Evolutionary conservation across 2,113 vertebrate species (phyloP).

Genomic region (Hemiprocne comata): DNA sequence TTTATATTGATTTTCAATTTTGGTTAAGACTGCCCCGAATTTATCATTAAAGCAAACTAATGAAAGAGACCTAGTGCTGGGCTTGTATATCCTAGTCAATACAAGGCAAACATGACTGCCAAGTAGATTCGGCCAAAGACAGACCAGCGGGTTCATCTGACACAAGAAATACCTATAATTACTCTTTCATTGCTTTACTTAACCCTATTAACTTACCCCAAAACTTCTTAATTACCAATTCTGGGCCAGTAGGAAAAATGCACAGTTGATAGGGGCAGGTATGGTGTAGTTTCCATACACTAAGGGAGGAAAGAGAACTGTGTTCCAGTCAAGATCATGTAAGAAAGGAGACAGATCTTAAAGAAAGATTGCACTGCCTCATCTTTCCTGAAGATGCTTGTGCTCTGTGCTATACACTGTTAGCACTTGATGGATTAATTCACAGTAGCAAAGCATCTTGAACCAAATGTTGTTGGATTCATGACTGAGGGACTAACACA

Average conservation of each 20-base stretch:
- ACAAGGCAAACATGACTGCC: neutral
- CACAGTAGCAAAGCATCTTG: neutral
- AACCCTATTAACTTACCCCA: neutral
- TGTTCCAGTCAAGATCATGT: neutral
- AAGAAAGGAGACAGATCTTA: neutral
- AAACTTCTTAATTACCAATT: neutral
- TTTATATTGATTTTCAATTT: neutral
- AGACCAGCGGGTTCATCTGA: neutral
- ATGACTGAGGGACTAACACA: rapidly evolving
- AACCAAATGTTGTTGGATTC: neutral
- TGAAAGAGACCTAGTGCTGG: neutral
- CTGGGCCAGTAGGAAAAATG: neutral
- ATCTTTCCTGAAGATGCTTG: neutral
- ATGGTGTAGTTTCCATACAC: rapidly evolving
- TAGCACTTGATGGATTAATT: neutral
- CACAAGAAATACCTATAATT: neutral
- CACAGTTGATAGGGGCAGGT: neutral
- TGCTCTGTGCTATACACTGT: neutral
- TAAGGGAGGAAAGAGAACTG: neutral
- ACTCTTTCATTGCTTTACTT: neutral
- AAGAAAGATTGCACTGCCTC: neutral
- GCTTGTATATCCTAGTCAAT: neutral
- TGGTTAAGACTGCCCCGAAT: neutral
- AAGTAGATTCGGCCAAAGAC: neutral
- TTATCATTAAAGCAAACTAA: neutral